Evolutionary conservation across 2,888 invertebrate species (phyloP).

Genomic region (Leuctra nigra): DNA sequence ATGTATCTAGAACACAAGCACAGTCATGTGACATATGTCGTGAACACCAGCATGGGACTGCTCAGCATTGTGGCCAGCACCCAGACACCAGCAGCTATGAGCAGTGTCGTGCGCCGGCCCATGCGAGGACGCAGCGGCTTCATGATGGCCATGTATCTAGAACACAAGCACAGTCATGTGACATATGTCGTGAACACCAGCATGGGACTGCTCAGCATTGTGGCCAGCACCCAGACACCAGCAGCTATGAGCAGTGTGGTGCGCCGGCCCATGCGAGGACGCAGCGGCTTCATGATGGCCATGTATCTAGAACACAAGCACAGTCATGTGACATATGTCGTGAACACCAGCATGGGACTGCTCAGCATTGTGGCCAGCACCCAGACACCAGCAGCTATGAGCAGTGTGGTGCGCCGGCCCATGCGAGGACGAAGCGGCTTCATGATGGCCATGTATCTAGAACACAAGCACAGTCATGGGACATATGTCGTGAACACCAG

Average conservation of each 20-base stretch:
- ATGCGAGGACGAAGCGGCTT: background rate
- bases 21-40: too few relatives aligned
- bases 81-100: background rate
- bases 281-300: background rate
- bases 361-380: background rate
- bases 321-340: too few relatives aligned
- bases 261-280: background rate
- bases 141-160: background rate
- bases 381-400: background rate
- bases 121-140: background rate
- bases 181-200: background rate
- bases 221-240: background rate
- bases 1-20: background rate
- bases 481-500: too few relatives aligned
- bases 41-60: background rate
- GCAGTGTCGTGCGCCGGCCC: background rate
- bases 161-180: background rate
- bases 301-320: background rate
- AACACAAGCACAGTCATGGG: background rate
- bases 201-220: background rate
- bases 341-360: background rate
- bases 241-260: background rate
- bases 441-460: background rate
- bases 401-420: background rate
- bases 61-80: background rate